Evolutionary conservation across 1,140 invertebrate species (phyloP).

Genomic region (Araneus ventricosus): DNA sequence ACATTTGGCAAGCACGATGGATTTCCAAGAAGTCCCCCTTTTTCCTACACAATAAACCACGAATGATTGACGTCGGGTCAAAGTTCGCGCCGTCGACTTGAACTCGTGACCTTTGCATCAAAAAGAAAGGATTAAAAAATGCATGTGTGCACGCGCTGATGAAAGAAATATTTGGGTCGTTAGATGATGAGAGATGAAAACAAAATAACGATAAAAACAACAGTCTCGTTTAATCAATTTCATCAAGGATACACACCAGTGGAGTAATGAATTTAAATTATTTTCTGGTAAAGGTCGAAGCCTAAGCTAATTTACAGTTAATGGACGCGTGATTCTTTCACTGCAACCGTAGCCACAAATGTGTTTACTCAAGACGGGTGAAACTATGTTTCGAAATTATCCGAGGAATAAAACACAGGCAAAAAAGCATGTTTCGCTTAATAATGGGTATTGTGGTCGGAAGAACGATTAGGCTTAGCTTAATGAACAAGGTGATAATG

Average conservation of each 20-base stretch:
- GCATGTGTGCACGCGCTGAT: not conserved
- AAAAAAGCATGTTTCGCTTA: not conserved
- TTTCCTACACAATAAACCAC: not conserved
- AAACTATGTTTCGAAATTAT: not conserved
- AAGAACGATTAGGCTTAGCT: not conserved
- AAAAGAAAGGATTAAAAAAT: not conserved
- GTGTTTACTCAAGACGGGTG: not conserved
- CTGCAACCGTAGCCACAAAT: not conserved
- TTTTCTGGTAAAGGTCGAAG: not conserved
- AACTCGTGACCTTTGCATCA: not conserved
- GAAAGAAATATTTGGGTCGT: slow-evolving; percentile 32
- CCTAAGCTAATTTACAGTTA: slow-evolving; percentile 7
- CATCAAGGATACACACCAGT: not conserved
- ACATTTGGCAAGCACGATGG: not conserved
- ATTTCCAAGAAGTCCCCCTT: not conserved
- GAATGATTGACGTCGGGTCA: slow-evolving; percentile 8
- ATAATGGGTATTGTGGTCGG: not conserved
- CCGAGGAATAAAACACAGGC: not conserved
- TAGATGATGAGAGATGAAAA: not conserved
- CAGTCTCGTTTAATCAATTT: slow-evolving; percentile 16
- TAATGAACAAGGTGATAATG: not conserved
- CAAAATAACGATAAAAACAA: not conserved
- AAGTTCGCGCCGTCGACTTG: not conserved
- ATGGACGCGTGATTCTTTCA: not conserved
- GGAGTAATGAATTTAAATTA: slow-evolving; percentile 35